A percentile compares a stretch with the other conserved stretches of the same genome.
Evolutionary conservation across 2,888 invertebrate species (phyloP).

Genomic region (Caenorhabditis sp.): DNA sequence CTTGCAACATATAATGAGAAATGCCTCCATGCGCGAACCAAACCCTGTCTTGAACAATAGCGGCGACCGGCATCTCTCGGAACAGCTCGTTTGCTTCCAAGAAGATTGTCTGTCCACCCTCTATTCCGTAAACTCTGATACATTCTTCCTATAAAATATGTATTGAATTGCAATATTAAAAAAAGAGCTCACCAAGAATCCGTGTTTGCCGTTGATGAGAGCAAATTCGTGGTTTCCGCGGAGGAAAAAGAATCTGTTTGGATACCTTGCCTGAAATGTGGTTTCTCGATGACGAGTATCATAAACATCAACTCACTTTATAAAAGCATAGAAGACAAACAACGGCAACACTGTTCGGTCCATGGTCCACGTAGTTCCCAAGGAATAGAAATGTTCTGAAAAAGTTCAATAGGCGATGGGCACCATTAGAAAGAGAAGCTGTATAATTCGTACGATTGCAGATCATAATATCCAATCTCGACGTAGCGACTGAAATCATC

Average conservation of each 20-base stretch:
- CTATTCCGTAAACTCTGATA: background rate
- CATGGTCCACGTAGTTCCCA: no score
- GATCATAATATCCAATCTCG: no score
- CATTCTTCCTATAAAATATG: background rate
- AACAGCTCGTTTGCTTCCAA: slow-evolving; percentile 1
- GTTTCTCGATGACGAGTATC: background rate
- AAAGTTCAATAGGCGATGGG: no score
- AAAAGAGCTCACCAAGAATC: background rate
- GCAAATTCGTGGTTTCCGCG: slow-evolving; percentile 6
- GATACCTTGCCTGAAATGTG: background rate
- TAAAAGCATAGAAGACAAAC: no score
- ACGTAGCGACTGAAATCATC: no score
- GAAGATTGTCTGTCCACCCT: background rate
- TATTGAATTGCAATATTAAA: background rate
- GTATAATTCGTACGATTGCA: no score
- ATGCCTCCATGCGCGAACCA: slow-evolving; percentile 5
- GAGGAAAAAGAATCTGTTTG: background rate
- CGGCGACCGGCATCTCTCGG: background rate
- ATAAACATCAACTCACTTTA: no score
- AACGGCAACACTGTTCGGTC: no score
- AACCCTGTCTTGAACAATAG: background rate
- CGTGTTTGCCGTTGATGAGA: background rate
- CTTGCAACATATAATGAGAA: background rate
- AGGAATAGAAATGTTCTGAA: no score
- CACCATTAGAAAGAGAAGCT: no score